Evolutionary conservation across 2,888 invertebrate species (phyloP).

Genomic region (Kuschelorhynchus macadamiae): DNA sequence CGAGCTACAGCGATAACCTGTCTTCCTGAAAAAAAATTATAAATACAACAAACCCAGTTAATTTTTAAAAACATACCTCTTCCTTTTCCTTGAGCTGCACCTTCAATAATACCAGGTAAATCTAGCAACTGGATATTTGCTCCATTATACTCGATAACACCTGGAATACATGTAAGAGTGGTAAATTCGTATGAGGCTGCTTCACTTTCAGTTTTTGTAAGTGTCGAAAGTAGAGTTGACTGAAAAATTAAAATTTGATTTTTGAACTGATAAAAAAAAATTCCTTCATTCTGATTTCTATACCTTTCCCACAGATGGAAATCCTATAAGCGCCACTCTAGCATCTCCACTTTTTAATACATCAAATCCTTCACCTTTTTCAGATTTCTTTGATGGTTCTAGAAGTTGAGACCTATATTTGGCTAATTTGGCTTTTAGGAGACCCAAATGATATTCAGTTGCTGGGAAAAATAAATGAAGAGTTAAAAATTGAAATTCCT

Average conservation of each 20-base stretch:
- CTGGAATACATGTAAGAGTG: conserved; percentile 98
- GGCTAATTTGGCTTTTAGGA: conserved; percentile 96
- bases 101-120: conserved; percentile 99
- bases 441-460: conserved; percentile 98
- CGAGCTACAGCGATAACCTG: conserved; percentile 97
- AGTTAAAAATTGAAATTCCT: not conserved
- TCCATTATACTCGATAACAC: conserved; percentile 98
- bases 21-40: conserved; percentile 56
- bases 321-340: conserved; percentile 96
- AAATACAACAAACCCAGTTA: not conserved
- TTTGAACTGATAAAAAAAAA: too few relatives aligned
- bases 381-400: conserved; percentile 94
- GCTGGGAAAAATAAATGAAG: conserved; percentile 74
- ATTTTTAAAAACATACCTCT: conserved; percentile 58
- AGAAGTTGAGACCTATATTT: conserved; percentile 95
- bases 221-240: conserved; percentile 94
- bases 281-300: too few relatives aligned
- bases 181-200: conserved; percentile 99
- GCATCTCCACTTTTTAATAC: conserved; percentile 99
- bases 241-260: conserved; percentile 63
- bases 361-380: conserved; percentile 98
- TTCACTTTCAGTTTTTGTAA: conserved; percentile 97
- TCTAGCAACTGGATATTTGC: conserved; percentile 98
- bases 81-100: conserved; percentile 85
- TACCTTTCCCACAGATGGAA: conserved; percentile 98